A percentile compares a stretch with the other conserved stretches of the same genome.
Evolutionary conservation across 2,113 vertebrate genomes (phyloP).

Genomic region (Globicephala melas): DNA sequence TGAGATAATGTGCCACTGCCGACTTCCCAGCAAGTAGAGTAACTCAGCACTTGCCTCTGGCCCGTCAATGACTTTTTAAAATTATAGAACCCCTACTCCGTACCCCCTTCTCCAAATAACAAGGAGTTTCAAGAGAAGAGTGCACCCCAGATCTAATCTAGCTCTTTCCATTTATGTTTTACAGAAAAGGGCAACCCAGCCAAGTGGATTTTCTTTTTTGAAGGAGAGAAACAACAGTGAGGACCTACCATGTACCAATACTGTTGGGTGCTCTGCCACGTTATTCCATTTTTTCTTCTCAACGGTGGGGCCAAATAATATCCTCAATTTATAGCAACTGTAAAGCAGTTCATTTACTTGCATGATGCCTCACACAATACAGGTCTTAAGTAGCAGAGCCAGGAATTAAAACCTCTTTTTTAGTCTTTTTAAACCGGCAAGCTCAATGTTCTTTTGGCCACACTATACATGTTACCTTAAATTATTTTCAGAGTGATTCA

Average conservation of each 20-base stretch:
- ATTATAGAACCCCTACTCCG: neutral
- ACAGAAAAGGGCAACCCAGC: neutral
- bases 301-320: neutral
- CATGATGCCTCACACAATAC: fast-evolving
- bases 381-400: neutral
- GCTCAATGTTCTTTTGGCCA: neutral
- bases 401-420: neutral
- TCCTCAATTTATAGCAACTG: neutral
- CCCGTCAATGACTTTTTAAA: neutral
- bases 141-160: neutral
- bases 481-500: neutral
- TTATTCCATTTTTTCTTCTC: neutral
- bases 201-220: neutral
- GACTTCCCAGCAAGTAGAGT: neutral
- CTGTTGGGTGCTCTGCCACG: neutral
- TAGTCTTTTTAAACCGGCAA: neutral
- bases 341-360: neutral
- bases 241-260: neutral
- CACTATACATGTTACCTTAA: neutral
- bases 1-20: fast-evolving
- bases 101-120: neutral
- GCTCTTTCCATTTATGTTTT: neutral
- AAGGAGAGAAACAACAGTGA: neutral
- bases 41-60: neutral
- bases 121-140: neutral